Base-by-base conservation (phyloP, 2,797 vertebrate species). In the Sebastes trivittatus region DNA sequence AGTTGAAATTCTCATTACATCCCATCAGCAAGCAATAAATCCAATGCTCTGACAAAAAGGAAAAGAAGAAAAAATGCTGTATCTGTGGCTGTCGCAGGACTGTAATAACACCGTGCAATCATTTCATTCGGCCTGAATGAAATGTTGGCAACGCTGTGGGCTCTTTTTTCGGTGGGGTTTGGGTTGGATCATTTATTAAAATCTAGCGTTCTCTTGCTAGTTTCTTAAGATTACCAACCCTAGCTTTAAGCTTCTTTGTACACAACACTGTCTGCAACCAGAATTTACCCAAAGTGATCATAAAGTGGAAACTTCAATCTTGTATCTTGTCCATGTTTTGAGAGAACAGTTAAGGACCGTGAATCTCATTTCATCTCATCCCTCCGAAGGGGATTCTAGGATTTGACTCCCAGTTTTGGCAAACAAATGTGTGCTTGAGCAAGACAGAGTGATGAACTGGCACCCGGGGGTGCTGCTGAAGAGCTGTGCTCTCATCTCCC, bases 381-480 rank as follows among this genome's bases (percentile, higher is more conserved):
- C 25, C 18, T 72, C 32, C 0, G 0, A 75, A 46, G 11, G 8
- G 52, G 25, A 55, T 61, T 49, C 32, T 46, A 80, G 61, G 22
- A 36, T 60, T 60, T 30, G 49, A 74, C 20, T 71, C 6, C 27
- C 16, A 68, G 20, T 29, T 76, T 61, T 73, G 42, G 46, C 72
- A 72, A 66, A 49, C 18, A 18, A 46, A 36, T 7, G 59, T 64
- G 16, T 64, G 56, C n/a, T 80, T 80, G 67, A 67, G 68, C 52
- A 80, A 77, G n/a, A 83, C 2, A 3, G 6, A 69, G 22, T 73
- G 72, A 64, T 64, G 23, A 7, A 77, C 10, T 46, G 1, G 30
- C 0, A 1, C 8, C 54, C 18, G 3, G 30, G 14, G 16, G 30
- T 59, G 25, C 38, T 9, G 34, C 68, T 78, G 32, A 72, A 30